Percentiles rank a stretch among this genome's conserved stretches.
These are phyloP conservation scores for Chrysaora quinquecirrha DNA, from an alignment of 30 jellyfish, hydroid and myxozoan genomes.

Conservation along the genomic window DNA sequence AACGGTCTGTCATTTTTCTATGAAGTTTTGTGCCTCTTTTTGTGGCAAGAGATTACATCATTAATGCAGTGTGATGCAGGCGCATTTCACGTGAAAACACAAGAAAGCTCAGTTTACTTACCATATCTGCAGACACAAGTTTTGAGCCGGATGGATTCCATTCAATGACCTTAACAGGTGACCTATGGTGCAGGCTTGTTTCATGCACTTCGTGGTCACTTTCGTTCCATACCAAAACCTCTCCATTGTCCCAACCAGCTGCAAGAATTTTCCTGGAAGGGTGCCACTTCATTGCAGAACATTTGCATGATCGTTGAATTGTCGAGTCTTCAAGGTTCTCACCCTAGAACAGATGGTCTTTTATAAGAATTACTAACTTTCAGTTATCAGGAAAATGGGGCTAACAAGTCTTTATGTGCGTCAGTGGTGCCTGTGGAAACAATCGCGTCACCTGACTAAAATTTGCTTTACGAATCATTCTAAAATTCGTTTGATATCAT, in stretches of 20 bases:
- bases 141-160: conserved; percentile 98
- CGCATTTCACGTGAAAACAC: too few species aligned
- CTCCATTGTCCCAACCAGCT: conserved; percentile 93
- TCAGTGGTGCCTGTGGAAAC: too few species aligned
- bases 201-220: conserved; percentile 87
- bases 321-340: conserved; percentile 83
- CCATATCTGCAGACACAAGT: conserved; percentile 85
- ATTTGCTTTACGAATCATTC: neutral
- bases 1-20: too few species aligned
- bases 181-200: conserved; percentile 79
- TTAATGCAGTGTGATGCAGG: too few species aligned
- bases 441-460: neutral
- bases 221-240: conserved; percentile 90
- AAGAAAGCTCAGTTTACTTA: too few species aligned
- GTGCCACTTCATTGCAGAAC: conserved; percentile 80
- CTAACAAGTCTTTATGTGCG: neutral
- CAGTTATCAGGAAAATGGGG: neutral
- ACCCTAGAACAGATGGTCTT: conserved; percentile 58
- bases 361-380: neutral
- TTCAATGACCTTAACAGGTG: conserved; percentile 62
- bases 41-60: too few species aligned
- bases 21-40: too few species aligned
- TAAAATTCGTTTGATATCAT: neutral
- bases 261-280: conserved; percentile 95
- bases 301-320: conserved; percentile 71